Conservation (phyloP, 2,113 vertebrate species). For the Lepisosteus osseus region DNA sequence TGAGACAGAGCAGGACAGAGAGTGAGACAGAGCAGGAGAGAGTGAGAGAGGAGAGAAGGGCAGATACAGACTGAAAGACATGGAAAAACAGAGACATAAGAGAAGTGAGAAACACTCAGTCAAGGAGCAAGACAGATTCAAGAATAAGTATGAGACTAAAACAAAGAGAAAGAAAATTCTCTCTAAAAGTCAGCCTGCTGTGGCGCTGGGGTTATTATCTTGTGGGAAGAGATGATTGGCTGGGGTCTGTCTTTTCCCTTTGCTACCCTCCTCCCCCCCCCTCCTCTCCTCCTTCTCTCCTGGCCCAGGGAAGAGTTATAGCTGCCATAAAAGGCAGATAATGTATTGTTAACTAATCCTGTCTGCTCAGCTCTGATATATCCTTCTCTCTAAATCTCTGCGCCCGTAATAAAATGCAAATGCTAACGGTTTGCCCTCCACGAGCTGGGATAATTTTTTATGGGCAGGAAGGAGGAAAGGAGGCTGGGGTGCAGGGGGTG, state of each 20-base stretch:
- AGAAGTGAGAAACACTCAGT: too few relatives aligned
- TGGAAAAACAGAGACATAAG: too few relatives aligned
- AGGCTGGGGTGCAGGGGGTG: constrained; percentile 31
- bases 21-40: too few relatives aligned
- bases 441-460: constrained; percentile 70
- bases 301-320: constrained; percentile 67
- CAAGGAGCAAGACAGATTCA: too few relatives aligned
- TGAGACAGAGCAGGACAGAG: too few relatives aligned
- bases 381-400: constrained; percentile 75
- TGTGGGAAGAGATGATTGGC: too few relatives aligned
- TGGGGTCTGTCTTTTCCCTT: constrained; percentile 27
- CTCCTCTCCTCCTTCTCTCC: constrained; percentile 32
- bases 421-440: constrained; percentile 73
- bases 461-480: constrained; percentile 59
- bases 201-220: too few relatives aligned
- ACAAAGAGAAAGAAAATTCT: too few relatives aligned
- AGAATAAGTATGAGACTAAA: too few relatives aligned
- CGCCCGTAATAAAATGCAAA: constrained; percentile 80
- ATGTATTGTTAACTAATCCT: constrained; percentile 86
- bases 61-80: too few relatives aligned
- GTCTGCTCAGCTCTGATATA: constrained; percentile 81
- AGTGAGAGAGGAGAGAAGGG: too few relatives aligned
- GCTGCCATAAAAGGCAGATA: constrained; percentile 80
- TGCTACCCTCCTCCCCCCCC: constrained; percentile 29
- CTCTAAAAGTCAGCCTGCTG: too few relatives aligned